Evolutionary conservation across 2,888 invertebrate species (phyloP).

Genomic region (Alloplasta piceator): DNA sequence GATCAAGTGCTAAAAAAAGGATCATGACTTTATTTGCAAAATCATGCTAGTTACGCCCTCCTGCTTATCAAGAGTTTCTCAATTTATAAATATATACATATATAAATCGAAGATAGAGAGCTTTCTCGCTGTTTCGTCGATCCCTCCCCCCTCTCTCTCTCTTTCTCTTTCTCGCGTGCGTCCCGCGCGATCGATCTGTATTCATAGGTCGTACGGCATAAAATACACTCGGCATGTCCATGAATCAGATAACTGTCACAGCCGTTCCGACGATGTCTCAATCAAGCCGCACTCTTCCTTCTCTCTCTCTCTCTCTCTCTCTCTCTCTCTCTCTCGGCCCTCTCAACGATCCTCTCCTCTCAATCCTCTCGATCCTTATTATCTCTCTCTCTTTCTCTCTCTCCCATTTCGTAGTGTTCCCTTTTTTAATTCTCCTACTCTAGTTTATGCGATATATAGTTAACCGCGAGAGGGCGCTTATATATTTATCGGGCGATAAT

Average conservation of each 20-base stretch:
- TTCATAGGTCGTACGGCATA: conserved; percentile 83
- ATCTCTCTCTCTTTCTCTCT: conserved; percentile 8
- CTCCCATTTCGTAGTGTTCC: conserved; percentile 12
- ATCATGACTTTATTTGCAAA: too few relatives aligned
- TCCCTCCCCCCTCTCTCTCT: conserved; percentile 34
- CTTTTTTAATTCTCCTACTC: conserved; percentile 43
- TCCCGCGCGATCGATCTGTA: conserved; percentile 81
- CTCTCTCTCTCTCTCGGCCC: conserved; percentile 33
- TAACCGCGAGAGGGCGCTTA: conserved; percentile 37
- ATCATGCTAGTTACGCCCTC: too few relatives aligned
- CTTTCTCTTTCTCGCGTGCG: conserved; percentile 56
- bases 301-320: conserved; percentile 64
- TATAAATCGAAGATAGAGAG: conserved; percentile 11
- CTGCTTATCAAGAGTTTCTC: not conserved
- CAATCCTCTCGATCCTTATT: not conserved
- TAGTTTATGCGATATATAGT: conserved; percentile 41
- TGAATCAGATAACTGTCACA: conserved; percentile 84
- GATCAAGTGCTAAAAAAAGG: too few relatives aligned
- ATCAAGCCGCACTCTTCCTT: conserved; percentile 75
- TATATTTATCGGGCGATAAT: conserved; percentile 71
- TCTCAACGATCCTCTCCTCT: conserved; percentile 25
- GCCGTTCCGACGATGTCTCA: conserved; percentile 82
- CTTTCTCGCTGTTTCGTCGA: conserved; percentile 51
- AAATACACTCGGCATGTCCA: conserved; percentile 83
- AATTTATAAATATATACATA: conserved; percentile 15